A percentile compares a stretch with the other conserved stretches of the same genome.
phyloP scores from a whole-genome alignment of 2,888 invertebrate species.

The Cephus pulcher region DNA sequence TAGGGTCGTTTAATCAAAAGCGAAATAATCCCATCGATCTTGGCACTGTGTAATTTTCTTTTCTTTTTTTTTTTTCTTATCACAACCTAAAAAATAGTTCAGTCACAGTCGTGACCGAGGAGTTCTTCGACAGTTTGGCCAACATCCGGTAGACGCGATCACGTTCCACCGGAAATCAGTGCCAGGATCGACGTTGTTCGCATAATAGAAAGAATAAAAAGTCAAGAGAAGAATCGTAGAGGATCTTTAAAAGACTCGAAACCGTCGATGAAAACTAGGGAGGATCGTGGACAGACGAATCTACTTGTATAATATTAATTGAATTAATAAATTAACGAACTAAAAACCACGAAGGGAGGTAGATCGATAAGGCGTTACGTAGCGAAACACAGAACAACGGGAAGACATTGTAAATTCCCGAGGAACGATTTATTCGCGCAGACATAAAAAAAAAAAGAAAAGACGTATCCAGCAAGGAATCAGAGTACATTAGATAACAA shows the following conservation, averaged over 20 bases:
- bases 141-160: background rate
- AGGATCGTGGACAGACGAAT: conserved; percentile 36
- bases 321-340: background rate
- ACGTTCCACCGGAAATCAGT: background rate
- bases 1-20: background rate
- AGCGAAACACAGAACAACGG: no score
- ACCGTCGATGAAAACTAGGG: conserved; percentile 11
- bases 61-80: background rate
- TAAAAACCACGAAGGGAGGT: background rate
- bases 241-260: conserved; percentile 23
- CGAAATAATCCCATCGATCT: background rate
- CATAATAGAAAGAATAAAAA: background rate
- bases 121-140: background rate
- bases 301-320: conserved; percentile 51
- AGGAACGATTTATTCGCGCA: background rate
- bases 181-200: background rate
- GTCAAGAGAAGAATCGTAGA: conserved; percentile 25
- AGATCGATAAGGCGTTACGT: background rate
- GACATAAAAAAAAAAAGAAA: background rate
- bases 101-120: background rate
- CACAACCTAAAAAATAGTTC: background rate
- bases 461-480: background rate
- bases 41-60: background rate
- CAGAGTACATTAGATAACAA: conserved; percentile 7
- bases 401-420: background rate